Evolutionary conservation across 2,888 invertebrate species (phyloP).

Genomic region (Boloria euphrosyne): DNA sequence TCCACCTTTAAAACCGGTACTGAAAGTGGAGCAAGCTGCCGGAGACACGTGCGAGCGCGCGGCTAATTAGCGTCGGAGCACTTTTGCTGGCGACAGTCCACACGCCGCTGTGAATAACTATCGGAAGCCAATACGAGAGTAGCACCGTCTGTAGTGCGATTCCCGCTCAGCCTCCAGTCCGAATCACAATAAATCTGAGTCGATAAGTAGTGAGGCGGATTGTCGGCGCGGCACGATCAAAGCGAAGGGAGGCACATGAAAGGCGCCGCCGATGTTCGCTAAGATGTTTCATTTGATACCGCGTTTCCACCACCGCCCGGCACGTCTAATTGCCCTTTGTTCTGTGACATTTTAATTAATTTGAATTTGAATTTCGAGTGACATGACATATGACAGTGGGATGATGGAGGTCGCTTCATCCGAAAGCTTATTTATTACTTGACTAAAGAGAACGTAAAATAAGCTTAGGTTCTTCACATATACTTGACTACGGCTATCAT

Average conservation of each 20-base stretch:
- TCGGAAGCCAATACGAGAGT: conserved; percentile 48
- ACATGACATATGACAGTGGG: conserved; percentile 34
- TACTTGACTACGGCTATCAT: no score
- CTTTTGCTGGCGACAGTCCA: conserved; percentile 57
- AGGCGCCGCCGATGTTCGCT: conserved; percentile 66
- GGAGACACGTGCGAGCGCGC: conserved; percentile 40
- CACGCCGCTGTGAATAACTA: conserved; percentile 55
- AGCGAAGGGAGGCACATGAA: conserved; percentile 75
- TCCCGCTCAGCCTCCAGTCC: conserved; percentile 66
- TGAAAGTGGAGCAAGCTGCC: conserved; percentile 36
- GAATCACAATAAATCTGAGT: conserved; percentile 81
- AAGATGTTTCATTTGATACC: conserved; percentile 63
- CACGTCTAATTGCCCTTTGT: conserved; percentile 64
- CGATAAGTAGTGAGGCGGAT: conserved; percentile 80
- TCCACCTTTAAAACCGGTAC: conserved; percentile 30
- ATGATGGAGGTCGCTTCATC: conserved; percentile 31
- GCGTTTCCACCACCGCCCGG: conserved; percentile 69
- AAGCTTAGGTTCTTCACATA: not conserved
- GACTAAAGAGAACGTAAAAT: not conserved
- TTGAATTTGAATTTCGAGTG: conserved; percentile 42
- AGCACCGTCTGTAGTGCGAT: conserved; percentile 49
- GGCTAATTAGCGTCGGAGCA: conserved; percentile 44
- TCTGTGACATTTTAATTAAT: conserved; percentile 74
- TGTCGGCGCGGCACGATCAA: conserved; percentile 79
- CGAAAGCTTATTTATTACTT: conserved; percentile 15